Conservation (phyloP, 2,797 vertebrate species). For the Pagetopsis macropterus region DNA sequence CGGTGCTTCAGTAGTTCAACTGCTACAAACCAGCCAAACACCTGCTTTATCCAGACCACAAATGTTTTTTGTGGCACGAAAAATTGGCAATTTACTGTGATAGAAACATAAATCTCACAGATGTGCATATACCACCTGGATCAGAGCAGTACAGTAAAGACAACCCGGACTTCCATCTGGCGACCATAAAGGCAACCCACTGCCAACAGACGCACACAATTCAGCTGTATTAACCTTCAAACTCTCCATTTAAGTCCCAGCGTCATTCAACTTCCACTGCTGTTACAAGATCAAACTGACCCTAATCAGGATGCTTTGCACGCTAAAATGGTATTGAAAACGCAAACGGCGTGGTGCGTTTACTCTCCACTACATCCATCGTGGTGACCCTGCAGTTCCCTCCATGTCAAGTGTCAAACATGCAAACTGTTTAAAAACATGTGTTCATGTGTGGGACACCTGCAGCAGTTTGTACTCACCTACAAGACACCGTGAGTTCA, state of each 20-base stretch:
- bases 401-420: not conserved
- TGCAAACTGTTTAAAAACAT: not conserved
- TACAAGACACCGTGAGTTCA: conserved; percentile 95
- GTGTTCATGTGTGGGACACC: too few relatives aligned
- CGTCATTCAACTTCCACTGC: not conserved
- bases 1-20: conserved; percentile 10
- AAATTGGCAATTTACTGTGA: not conserved
- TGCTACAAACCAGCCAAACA: not conserved
- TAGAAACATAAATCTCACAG: not conserved
- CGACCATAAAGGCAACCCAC: conserved; percentile 13
- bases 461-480: conserved; percentile 81
- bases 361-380: not conserved
- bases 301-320: fast-evolving
- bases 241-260: not conserved
- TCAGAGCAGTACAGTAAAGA: conserved; percentile 12
- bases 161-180: conserved; percentile 50
- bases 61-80: not conserved
- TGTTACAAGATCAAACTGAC: not conserved
- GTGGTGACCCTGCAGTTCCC: not conserved
- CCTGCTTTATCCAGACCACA: not conserved
- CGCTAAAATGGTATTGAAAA: not conserved
- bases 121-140: conserved; percentile 14
- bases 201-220: conserved; percentile 6
- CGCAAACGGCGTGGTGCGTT: conserved; percentile 1
- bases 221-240: not conserved